Conservation (phyloP, 2,113 vertebrate genomes). For the Polypterus bichir region DNA sequence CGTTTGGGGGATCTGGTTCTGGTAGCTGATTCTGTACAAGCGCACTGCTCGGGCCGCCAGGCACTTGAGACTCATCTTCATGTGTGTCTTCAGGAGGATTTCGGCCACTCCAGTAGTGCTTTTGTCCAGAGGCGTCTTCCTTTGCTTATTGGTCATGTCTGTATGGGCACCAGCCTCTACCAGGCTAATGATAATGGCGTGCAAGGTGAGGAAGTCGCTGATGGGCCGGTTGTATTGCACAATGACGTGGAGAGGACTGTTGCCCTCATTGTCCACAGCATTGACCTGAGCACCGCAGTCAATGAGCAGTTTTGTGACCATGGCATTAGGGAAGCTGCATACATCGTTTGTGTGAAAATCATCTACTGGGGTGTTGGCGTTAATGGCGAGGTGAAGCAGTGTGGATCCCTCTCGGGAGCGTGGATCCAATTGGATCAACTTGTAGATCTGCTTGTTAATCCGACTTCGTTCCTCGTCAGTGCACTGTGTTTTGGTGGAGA, state of each 20-base stretch:
- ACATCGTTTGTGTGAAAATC: slow-evolving; percentile 97
- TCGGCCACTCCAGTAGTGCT: slow-evolving; percentile 93
- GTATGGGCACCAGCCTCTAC: slow-evolving; percentile 94
- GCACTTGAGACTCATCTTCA: slow-evolving; percentile 98
- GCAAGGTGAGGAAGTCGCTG: slow-evolving; percentile 94
- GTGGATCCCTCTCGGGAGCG: slow-evolving; percentile 74
- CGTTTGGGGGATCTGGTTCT: slow-evolving; percentile 88
- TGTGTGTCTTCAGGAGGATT: slow-evolving; percentile 94
- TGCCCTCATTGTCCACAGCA: slow-evolving; percentile 76
- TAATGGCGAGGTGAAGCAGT: slow-evolving; percentile 83
- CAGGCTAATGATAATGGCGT: slow-evolving; percentile 90
- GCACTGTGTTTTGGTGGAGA: slow-evolving; percentile 86
- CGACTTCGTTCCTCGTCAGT: slow-evolving; percentile 60
- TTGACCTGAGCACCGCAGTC: slow-evolving; percentile 87
- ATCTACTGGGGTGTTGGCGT: slow-evolving; percentile 80
- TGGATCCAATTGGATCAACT: slow-evolving; percentile 80
- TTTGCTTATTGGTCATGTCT: slow-evolving; percentile 93
- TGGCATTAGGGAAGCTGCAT: slow-evolving; percentile 87
- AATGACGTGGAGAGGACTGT: slow-evolving; percentile 86
- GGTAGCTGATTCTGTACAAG: slow-evolving; percentile 79
- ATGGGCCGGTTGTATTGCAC: slow-evolving; percentile 97
- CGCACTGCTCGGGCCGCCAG: slow-evolving; percentile 89
- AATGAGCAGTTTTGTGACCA: slow-evolving; percentile 82
- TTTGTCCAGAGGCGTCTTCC: slow-evolving; percentile 90
- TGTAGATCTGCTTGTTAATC: slow-evolving; percentile 92